These are phyloP conservation scores for Hypotaenidia philippensis DNA, from an alignment of 2,797 vertebrate genomes.

Conservation along the genomic window DNA sequence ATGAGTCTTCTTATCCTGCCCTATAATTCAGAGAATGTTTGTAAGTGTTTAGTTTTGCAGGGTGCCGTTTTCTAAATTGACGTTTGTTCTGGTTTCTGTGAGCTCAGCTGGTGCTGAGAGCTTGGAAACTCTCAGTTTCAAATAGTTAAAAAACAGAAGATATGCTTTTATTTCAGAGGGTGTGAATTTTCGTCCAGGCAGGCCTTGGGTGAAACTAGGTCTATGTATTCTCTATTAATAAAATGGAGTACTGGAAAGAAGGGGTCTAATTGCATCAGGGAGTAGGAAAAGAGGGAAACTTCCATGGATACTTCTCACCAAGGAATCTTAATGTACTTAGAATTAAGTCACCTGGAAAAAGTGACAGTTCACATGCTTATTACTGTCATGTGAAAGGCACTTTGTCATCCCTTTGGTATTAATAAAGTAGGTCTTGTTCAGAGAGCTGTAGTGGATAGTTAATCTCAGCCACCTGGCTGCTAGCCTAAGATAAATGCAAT, in stretches of 20 bases:
- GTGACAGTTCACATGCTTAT: conserved; percentile 55
- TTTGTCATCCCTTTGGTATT: conserved; percentile 40
- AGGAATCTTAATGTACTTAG: conserved; percentile 57
- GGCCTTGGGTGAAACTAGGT: conserved; percentile 90
- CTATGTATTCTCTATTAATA: conserved; percentile 66
- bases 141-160: conserved; percentile 66
- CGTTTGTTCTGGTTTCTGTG: conserved; percentile 81
- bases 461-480: conserved; percentile 58
- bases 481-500: conserved; percentile 61
- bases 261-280: conserved; percentile 50
- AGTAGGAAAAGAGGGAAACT: conserved; percentile 51
- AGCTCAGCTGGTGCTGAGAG: conserved; percentile 82
- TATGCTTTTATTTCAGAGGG: conserved; percentile 81
- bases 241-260: conserved; percentile 58
- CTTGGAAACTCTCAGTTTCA: conserved; percentile 79
- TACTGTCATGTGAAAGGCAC: conserved; percentile 5
- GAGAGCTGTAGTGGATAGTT: conserved; percentile 53
- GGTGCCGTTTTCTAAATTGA: conserved; percentile 84
- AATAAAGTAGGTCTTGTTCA: conserved; percentile 62
- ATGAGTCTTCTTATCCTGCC: conserved; percentile 59
- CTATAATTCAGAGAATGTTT: conserved; percentile 81
- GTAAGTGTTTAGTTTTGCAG: conserved; percentile 82
- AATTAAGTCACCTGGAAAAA: conserved; percentile 57
- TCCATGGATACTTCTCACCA: conserved; percentile 58
- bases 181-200: conserved; percentile 89